A percentile compares a stretch with the other conserved stretches of the same genome.
Conservation (phyloP, 2,113 vertebrate genomes). For the Cranoglanis bouderius region DNA sequence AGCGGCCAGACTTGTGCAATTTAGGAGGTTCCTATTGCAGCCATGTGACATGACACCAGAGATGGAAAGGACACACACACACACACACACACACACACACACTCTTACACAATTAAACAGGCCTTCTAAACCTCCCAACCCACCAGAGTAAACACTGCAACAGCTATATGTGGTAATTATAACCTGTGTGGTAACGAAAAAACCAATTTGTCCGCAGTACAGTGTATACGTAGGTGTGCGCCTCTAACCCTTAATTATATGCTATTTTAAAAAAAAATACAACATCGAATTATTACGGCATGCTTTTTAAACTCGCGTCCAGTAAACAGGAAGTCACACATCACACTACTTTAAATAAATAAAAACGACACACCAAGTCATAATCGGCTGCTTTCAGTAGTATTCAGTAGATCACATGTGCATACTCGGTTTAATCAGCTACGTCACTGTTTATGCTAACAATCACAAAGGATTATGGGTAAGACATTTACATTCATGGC, state of each 20-base stretch:
- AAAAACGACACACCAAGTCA: background rate
- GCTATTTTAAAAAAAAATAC: background rate
- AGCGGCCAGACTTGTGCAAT: background rate
- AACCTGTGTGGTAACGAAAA: background rate
- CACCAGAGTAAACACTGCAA: background rate
- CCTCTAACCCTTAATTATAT: background rate
- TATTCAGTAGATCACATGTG: background rate
- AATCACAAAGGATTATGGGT: background rate
- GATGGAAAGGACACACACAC: background rate
- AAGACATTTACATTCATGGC: too few relatives aligned
- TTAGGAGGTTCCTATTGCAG: background rate
- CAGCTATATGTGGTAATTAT: background rate
- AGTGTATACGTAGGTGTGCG: background rate
- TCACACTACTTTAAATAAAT: background rate
- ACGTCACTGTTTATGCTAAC: background rate
- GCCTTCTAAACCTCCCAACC: background rate
- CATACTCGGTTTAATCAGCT: background rate
- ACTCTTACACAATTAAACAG: background rate
- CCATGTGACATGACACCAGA: constrained; percentile 36
- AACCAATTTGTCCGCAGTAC: too few relatives aligned
- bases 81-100: constrained; percentile 10
- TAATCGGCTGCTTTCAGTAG: background rate
- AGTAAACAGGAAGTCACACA: background rate
- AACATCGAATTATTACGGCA: too few relatives aligned
- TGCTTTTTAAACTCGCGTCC: background rate